Evolutionary conservation across 2,888 invertebrate genomes (phyloP).

Genomic region (Drosophila putrida): DNA sequence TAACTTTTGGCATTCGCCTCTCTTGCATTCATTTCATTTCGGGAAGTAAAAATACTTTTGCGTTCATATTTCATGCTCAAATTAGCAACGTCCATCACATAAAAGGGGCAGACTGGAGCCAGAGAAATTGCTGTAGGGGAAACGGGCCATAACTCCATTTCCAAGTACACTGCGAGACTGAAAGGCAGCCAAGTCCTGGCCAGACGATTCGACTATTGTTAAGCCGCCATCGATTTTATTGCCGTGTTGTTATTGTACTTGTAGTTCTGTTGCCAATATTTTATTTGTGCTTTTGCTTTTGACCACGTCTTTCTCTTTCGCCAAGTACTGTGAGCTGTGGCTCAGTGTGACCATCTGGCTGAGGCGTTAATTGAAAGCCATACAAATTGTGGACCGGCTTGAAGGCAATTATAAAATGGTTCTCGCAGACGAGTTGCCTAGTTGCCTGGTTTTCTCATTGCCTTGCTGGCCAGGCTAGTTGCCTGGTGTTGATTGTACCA

Average conservation of each 20-base stretch:
- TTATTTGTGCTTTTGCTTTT: slow-evolving; percentile 68
- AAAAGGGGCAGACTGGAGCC: not conserved
- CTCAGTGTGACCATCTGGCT: slow-evolving; percentile 22
- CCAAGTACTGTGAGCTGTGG: slow-evolving; percentile 17
- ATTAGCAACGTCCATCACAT: slow-evolving; percentile 52
- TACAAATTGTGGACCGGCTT: slow-evolving; percentile 70
- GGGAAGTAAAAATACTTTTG: slow-evolving; percentile 58
- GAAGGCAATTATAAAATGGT: slow-evolving; percentile 75
- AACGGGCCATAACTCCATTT: slow-evolving; percentile 15
- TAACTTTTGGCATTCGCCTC: slow-evolving; percentile 46
- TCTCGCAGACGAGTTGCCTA: slow-evolving; percentile 17
- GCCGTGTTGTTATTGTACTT: slow-evolving; percentile 40
- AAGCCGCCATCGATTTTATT: slow-evolving; percentile 74
- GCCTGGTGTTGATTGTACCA: slow-evolving; percentile 68
- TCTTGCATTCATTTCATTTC: slow-evolving; percentile 28
- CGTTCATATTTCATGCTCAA: slow-evolving; percentile 70
- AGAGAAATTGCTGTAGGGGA: not conserved
- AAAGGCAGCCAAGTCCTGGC: slow-evolving; percentile 36
- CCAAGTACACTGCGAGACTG: slow-evolving; percentile 16
- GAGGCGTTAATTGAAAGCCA: slow-evolving; percentile 79
- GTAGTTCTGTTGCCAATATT: slow-evolving; percentile 66
- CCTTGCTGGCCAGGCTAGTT: slow-evolving; percentile 13
- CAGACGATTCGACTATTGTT: slow-evolving; percentile 43
- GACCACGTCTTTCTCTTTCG: slow-evolving; percentile 45
- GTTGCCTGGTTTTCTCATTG: slow-evolving; percentile 13